Base-by-base conservation (phyloP, 1,140 invertebrate species). In the Tenebrio molitor region DNA sequence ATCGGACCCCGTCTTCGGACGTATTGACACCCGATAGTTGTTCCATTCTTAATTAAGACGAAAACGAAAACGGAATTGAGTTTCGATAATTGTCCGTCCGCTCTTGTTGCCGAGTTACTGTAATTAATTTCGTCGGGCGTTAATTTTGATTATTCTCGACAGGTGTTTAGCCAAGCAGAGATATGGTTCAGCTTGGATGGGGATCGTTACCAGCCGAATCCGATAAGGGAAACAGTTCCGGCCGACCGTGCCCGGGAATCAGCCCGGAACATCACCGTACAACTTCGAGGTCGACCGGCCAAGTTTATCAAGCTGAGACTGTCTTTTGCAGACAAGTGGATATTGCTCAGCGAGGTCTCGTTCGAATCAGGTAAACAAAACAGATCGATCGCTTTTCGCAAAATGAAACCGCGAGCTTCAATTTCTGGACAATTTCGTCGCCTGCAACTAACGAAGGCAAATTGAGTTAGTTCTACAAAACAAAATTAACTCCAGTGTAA, bases 321-420 rank as follows among this genome's bases (percentile, higher is more conserved):
- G 25, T 93, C 90, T 83, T 97, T 96, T 81, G 91, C 92, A 50
- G 86, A 91, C 6, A 88, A 89, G 73, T 97, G 94, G 94, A 91
- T 97, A 73, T 88, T 97, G 86, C 88, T 97, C 73, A 95, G 93
- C 80, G 95, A 97, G 84, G 89, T 96, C 53, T 87, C 88, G 71
- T 94, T 94, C 77, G 90, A 92, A 81, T 93, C 91, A 80, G 90
- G 92, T 93, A 83, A 89, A 86, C 82, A 63, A 63, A 44, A 12
- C 41, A 12, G 16, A 6, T 6, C 41, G 12, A n/a, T n/a, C 16
- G n/a, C 4, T 44, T 44, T 44, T 12, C 29, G n/a, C n/a, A n/a
- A n/a, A n/a, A n/a, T n/a, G n/a, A n/a, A n/a, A n/a, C n/a, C n/a
- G n/a, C n/a, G n/a, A n/a, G n/a, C n/a, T n/a, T n/a, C n/a, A n/a